A percentile compares a stretch with the other conserved stretches of the same genome.
Evolutionary conservation across 2,888 invertebrate species (phyloP).

Genomic region (Spilarctia lutea): DNA sequence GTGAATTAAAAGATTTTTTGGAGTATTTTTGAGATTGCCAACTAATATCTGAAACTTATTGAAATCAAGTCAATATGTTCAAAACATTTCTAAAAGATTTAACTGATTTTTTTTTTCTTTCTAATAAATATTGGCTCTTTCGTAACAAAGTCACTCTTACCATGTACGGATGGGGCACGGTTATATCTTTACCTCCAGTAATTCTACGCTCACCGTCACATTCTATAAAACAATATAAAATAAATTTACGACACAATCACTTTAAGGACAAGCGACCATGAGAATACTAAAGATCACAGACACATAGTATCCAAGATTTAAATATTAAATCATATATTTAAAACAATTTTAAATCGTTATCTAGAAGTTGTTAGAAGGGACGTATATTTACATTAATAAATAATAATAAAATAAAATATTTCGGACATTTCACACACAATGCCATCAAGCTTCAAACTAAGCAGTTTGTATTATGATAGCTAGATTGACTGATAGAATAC

Average conservation of each 20-base stretch:
- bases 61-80: neutral
- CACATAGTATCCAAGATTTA: neutral
- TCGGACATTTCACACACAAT: no score
- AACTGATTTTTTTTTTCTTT: neutral
- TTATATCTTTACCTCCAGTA: neutral
- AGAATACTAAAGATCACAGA: neutral
- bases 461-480: no score
- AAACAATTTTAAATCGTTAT: no score
- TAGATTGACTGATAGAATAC: no score
- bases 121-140: neutral
- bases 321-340: no score
- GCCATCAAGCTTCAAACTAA: no score
- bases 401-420: no score
- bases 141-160: neutral
- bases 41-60: neutral
- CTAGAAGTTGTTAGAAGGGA: no score
- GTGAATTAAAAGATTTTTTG: neutral
- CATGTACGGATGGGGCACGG: slow-evolving; percentile 1
- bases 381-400: no score
- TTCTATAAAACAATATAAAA: neutral
- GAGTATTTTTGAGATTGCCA: neutral
- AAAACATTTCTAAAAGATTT: neutral
- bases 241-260: neutral
- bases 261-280: neutral
- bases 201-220: slow-evolving; percentile 8